These are phyloP conservation scores for Danionella dracula DNA, from an alignment of 2,797 vertebrate genomes.

Conservation along the genomic window DNA sequence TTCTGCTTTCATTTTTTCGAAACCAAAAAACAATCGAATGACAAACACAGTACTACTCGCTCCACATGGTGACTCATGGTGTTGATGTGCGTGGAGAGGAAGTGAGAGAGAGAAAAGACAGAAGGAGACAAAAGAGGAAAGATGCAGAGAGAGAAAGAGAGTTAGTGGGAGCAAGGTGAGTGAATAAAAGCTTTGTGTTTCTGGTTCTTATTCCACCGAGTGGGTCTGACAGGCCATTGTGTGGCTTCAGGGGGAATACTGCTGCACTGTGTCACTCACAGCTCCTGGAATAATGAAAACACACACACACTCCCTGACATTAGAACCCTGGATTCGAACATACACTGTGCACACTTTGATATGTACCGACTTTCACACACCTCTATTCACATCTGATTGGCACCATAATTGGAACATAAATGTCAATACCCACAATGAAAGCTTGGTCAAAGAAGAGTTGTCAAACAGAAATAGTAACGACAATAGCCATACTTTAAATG, in stretches of 20 bases:
- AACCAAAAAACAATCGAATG: background rate
- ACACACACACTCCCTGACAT: conserved; percentile 17
- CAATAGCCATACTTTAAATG: too few relatives aligned
- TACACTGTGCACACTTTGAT: background rate
- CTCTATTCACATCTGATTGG: background rate
- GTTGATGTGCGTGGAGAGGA: background rate
- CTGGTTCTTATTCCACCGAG: conserved; percentile 29
- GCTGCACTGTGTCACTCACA: conserved; percentile 34
- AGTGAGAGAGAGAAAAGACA: background rate
- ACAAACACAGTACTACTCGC: background rate
- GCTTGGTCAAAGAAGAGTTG: background rate
- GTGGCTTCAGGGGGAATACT: conserved; percentile 47
- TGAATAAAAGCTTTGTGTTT: conserved; percentile 19
- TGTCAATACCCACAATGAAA: background rate
- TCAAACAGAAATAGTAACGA: background rate
- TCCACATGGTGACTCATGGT: conserved; percentile 6
- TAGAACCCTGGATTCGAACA: conserved; percentile 1
- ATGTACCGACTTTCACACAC: too few relatives aligned
- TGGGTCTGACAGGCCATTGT: conserved; percentile 53
- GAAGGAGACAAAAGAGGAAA: conserved; percentile 9
- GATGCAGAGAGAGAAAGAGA: background rate
- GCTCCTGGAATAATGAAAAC: conserved; percentile 15
- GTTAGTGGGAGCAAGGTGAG: background rate
- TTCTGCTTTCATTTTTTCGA: conserved; percentile 45
- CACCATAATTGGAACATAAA: background rate